phyloP scores from a whole-genome alignment of 2,888 invertebrate genomes.

The Cephus pulcher region DNA sequence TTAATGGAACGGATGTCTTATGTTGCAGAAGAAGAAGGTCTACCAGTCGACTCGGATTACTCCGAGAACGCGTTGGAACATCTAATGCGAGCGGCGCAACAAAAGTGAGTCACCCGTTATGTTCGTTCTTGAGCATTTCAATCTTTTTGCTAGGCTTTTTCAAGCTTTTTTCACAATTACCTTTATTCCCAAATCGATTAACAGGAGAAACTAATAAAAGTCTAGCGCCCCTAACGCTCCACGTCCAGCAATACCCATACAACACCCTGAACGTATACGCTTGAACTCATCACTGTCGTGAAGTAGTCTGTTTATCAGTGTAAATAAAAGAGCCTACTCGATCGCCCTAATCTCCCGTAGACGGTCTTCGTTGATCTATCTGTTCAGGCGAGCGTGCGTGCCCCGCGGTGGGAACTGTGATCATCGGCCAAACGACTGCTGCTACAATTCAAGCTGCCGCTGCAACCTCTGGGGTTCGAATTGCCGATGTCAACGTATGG shows the following conservation, averaged over 20 bases:
- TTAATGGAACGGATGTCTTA: not conserved
- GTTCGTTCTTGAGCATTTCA: not conserved
- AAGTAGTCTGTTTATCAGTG: not conserved
- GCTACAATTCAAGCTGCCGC: constrained; percentile 86
- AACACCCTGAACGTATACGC: not conserved
- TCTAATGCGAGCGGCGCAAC: constrained; percentile 73
- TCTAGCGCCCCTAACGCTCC: not conserved
- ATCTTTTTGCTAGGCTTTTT: not conserved
- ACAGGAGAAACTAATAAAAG: not conserved
- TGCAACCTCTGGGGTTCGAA: constrained; percentile 92
- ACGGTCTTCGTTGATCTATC: constrained; percentile 85
- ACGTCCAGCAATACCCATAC: too few relatives aligned
- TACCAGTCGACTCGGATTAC: constrained; percentile 68
- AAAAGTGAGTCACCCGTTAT: constrained; percentile 72
- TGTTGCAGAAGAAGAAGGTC: constrained; percentile 49
- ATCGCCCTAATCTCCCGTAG: constrained; percentile 69
- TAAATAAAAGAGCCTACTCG: constrained; percentile 32
- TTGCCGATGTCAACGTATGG: constrained; percentile 89
- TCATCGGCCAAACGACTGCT: constrained; percentile 86
- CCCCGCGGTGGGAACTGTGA: constrained; percentile 86
- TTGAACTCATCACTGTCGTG: not conserved
- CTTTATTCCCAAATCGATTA: not conserved
- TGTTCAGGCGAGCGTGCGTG: constrained; percentile 87
- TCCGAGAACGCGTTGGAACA: constrained; percentile 76
- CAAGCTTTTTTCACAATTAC: not conserved